Evolutionary conservation across 2,113 vertebrate species (phyloP), one percentile per base, ranked within the genome.

Genomic region (Zingel zingel): DNA sequence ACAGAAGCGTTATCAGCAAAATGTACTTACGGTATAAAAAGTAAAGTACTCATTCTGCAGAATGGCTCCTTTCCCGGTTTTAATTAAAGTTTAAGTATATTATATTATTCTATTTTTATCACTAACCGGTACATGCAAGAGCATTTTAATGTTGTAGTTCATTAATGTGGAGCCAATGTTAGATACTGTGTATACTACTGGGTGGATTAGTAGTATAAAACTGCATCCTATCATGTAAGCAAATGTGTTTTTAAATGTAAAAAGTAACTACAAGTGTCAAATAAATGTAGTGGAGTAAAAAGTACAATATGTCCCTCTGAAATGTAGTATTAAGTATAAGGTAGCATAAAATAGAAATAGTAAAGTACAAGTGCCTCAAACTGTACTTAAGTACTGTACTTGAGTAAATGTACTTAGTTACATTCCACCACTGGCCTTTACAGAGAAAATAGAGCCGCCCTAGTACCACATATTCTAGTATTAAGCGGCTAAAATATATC

Each of bases 401-500:
- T 63, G 4, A 63, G 36, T n/a, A 43, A 39, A 63, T 66, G 43
- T 66, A 25, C 43, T 23, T 43, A 39, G 63, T 66, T 19, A 47
- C n/a, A 65, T 65, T 65, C 43, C 43, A 65, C n/a, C 63, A 23
- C n/a, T 65, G n/a, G 43, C n/a, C 39, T 65, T 47, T 25, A 47
- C 1, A 7, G 21, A 71, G 59, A 81, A 61, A 66, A 64, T 74
- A 19, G 39, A 43, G 45, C 54, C 59, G 69, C 48, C 59, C n/a
- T 27, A 6, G 23, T 43, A 4, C 6, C 11, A 13, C 54, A 36
- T 62, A 45, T 58, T 51, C 18, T 51, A 78, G 19, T 23, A 16
- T 68, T 59, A 72, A 71, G 63, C 50, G 51, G 58, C 50, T 56
- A 45, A 73, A 21, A 81, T 74, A 72, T 53, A 75, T 78, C 25